Evolutionary conservation across 2,888 invertebrate genomes (phyloP).

Genomic region (Lepidochitona cinerea): DNA sequence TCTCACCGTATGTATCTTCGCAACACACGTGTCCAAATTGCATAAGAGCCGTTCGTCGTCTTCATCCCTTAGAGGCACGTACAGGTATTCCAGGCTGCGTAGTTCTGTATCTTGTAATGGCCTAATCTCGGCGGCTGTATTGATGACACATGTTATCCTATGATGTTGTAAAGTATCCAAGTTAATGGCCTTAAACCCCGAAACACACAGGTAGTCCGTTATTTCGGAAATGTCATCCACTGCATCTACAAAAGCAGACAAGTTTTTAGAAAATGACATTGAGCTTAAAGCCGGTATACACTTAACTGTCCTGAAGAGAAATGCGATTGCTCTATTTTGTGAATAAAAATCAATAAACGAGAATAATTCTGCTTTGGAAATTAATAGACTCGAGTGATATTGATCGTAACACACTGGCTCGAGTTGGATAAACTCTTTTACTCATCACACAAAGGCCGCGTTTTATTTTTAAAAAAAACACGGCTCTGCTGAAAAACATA

Average conservation of each 20-base stretch:
- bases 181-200: conserved; percentile 41
- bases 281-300: no score
- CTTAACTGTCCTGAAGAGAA: no score
- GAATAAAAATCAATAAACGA: no score
- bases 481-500: no score
- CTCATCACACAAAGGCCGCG: no score
- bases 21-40: conserved; percentile 44
- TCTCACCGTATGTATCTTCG: conserved; percentile 35
- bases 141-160: conserved; percentile 46
- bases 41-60: conserved; percentile 37
- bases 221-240: conserved; percentile 30
- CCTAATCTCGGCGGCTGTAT: conserved; percentile 39
- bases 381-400: no score
- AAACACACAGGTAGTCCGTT: conserved; percentile 39
- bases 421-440: no score
- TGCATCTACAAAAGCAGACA: not conserved
- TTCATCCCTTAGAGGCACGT: conserved; percentile 42
- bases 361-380: no score
- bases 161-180: conserved; percentile 26
- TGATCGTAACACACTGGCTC: no score
- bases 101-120: not conserved
- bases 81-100: not conserved
- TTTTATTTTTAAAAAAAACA: no score
- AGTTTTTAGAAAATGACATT: no score
- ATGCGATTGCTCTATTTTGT: no score